Conservation (phyloP, 2,113 vertebrate species). For the Pseudois nayaur region DNA sequence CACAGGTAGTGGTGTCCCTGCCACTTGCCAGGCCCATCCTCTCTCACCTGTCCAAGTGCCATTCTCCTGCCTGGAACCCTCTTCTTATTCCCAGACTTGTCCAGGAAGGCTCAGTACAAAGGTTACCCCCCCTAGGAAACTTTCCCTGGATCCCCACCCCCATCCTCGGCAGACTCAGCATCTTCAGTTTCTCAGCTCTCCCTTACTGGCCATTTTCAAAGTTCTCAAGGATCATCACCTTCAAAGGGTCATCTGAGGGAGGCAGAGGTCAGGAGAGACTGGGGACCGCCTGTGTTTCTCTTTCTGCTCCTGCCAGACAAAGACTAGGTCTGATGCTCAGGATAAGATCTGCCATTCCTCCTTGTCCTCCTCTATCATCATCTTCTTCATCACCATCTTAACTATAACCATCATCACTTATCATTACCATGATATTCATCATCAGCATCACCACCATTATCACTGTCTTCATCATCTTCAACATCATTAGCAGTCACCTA, state of each 20-base stretch:
- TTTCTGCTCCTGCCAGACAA: background rate
- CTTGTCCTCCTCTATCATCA: background rate
- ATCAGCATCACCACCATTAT: background rate
- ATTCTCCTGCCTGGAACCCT: background rate
- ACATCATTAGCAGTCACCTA: background rate
- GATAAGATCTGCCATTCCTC: background rate
- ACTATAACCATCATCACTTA: background rate
- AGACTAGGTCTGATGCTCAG: background rate
- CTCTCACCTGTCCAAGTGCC: background rate
- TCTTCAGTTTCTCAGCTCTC: slow-evolving; percentile 82
- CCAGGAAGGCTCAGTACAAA: background rate
- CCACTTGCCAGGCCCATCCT: background rate
- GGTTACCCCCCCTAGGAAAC: background rate
- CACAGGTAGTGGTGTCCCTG: background rate
- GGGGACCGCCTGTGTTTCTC: background rate
- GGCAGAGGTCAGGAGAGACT: background rate
- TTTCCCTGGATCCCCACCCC: background rate
- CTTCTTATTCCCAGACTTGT: background rate
- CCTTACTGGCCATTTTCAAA: slow-evolving; percentile 75
- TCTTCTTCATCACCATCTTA: background rate
- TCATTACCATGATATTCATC: background rate
- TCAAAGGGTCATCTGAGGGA: slow-evolving; percentile 78
- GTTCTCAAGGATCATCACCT: slow-evolving; percentile 80
- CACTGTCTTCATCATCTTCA: background rate
- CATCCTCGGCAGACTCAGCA: background rate